phyloP scores from a whole-genome alignment of 1,140 invertebrate species.

The Caenorhabditis tropicalis region DNA sequence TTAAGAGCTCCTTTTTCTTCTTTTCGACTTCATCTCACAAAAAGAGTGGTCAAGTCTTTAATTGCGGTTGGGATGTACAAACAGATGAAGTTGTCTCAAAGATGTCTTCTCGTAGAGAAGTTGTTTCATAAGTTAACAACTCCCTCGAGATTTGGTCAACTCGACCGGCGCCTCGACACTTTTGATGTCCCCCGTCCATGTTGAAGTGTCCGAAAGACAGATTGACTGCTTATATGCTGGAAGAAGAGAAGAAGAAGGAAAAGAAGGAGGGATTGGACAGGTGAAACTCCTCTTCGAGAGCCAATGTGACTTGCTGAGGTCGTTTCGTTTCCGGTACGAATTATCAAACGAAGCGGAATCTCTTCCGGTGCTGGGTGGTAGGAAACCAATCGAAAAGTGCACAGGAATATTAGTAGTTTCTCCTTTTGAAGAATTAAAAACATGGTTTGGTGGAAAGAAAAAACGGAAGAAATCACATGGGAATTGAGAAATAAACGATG shows the following conservation, averaged over 20 bases:
- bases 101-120: not conserved
- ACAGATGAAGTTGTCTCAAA: slow-evolving; percentile 33
- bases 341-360: slow-evolving; percentile 35
- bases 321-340: slow-evolving; percentile 39
- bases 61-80: slow-evolving; percentile 38
- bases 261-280: not conserved
- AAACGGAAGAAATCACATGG: not conserved
- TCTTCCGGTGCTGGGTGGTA: slow-evolving; percentile 6
- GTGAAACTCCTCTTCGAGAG: slow-evolving; percentile 3
- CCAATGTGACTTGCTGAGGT: slow-evolving; percentile 7
- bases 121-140: slow-evolving; percentile 45
- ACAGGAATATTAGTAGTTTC: slow-evolving; percentile 27
- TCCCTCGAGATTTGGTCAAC: slow-evolving; percentile 30
- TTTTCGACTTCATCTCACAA: not conserved
- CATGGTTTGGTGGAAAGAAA: not conserved
- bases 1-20: not conserved
- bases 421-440: not conserved
- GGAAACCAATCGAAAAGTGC: not conserved
- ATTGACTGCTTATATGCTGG: slow-evolving; percentile 15
- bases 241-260: not conserved
- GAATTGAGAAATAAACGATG: slow-evolving; percentile 38
- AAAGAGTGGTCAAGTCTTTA: not conserved
- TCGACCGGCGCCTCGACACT: not conserved
- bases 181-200: not conserved
- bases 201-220: not conserved